Conservation (phyloP, 1,140 invertebrate genomes). For the Diabrotica virgifera region DNA sequence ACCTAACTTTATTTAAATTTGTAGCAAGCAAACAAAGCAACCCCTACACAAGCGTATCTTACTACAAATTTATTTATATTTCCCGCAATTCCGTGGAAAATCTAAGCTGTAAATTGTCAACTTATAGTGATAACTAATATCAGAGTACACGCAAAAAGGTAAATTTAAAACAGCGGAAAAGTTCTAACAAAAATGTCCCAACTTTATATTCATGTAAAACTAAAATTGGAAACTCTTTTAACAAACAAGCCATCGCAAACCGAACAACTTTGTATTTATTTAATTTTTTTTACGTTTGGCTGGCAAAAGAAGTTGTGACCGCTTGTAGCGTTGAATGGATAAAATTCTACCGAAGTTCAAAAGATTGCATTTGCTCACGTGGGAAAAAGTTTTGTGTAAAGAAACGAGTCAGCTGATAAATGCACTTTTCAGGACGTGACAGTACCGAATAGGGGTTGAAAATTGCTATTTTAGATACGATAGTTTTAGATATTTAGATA, state of each 20-base stretch:
- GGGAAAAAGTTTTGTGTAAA: neutral
- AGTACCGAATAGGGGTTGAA: no score
- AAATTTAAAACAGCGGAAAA: no score
- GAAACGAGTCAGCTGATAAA: neutral
- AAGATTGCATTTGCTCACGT: conserved; percentile 3
- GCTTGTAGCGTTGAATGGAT: conserved; percentile 4
- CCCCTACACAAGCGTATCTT: no score
- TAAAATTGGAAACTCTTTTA: conserved; percentile 5
- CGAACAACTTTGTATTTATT: conserved; percentile 9
- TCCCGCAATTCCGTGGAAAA: no score
- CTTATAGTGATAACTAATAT: no score
- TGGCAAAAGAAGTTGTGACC: neutral
- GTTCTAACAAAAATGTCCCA: neutral
- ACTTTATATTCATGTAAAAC: conserved; percentile 7
- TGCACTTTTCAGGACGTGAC: neutral
- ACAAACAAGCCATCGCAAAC: neutral
- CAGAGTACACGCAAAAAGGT: no score
- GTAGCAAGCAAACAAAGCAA: no score
- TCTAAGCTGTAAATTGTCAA: no score
- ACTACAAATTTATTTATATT: no score
- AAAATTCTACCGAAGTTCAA: conserved; percentile 4
- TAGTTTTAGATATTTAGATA: no score
- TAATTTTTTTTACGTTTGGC: neutral
- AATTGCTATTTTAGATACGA: no score
- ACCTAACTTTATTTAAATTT: no score